A percentile compares a stretch with the other conserved stretches of the same genome.
phyloP scores from a whole-genome alignment of 1,140 invertebrate genomes.

The Hetaerina americana region DNA sequence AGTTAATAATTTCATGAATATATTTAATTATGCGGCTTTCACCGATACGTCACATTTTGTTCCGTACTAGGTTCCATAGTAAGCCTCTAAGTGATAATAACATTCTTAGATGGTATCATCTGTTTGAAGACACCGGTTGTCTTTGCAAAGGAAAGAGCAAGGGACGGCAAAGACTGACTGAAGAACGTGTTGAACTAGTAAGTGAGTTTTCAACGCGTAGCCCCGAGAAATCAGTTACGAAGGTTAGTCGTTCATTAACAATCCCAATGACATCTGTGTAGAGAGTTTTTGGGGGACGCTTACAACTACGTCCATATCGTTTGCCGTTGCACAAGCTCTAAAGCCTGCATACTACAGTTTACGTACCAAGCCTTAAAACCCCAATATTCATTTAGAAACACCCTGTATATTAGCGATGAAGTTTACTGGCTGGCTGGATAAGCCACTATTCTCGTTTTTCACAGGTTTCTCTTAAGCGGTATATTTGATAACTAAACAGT shows the following conservation, averaged over 20 bases:
- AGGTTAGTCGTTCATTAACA: constrained; percentile 4
- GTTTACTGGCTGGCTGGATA: too few species aligned
- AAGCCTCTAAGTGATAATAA: neutral
- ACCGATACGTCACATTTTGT: too few species aligned
- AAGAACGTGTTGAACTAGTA: constrained; percentile 5
- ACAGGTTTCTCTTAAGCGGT: too few species aligned
- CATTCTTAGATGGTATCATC: neutral
- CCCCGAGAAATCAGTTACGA: constrained; percentile 6
- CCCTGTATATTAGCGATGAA: too few species aligned
- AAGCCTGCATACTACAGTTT: neutral
- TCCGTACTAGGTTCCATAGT: neutral
- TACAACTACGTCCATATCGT: neutral
- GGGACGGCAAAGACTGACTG: neutral
- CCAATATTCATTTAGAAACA: too few species aligned
- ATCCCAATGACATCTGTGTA: neutral
- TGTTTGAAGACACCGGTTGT: neutral
- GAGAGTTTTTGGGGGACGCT: neutral
- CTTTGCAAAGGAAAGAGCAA: neutral
- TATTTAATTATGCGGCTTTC: too few species aligned
- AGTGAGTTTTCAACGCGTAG: constrained; percentile 2
- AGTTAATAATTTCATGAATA: too few species aligned
- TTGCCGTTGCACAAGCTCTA: neutral
- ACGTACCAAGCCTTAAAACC: too few species aligned
- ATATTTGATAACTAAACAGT: too few species aligned
- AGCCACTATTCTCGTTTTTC: too few species aligned